Percentiles rank a stretch among this genome's conserved stretches.
phyloP scores from a whole-genome alignment of 1,140 invertebrate genomes.

The Liolophura sinensis region DNA sequence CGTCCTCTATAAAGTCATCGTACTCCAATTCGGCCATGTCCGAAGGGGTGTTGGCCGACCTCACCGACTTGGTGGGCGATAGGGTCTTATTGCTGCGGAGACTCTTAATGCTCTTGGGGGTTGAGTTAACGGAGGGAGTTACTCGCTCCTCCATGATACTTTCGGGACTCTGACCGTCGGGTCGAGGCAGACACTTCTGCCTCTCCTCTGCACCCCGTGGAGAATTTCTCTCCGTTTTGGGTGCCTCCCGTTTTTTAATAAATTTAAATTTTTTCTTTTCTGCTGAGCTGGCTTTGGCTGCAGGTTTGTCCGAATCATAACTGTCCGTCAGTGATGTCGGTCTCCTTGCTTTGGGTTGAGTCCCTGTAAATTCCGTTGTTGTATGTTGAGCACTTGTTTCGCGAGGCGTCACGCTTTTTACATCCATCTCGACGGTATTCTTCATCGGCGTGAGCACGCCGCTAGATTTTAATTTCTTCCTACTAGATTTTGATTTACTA shows the following conservation, averaged over 20 bases:
- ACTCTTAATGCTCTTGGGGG: conserved; percentile 32
- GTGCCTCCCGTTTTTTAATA: no score
- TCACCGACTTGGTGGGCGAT: conserved; percentile 38
- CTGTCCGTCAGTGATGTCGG: conserved; percentile 46
- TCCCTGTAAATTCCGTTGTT: no score
- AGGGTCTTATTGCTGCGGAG: conserved; percentile 33
- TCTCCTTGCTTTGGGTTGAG: conserved; percentile 29
- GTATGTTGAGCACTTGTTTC: no score
- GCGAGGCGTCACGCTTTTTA: no score
- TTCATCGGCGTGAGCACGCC: no score
- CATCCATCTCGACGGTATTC: no score
- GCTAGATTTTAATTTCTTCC: no score
- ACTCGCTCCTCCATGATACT: conserved; percentile 22
- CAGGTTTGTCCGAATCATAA: conserved; percentile 14
- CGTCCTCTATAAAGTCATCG: conserved; percentile 52
- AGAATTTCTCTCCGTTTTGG: no score
- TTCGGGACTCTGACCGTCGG: conserved; percentile 51
- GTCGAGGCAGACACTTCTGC: conserved; percentile 40
- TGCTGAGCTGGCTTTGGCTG: no score
- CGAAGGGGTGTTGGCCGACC: conserved; percentile 33
- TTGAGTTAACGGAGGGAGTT: conserved; percentile 26
- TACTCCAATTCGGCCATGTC: conserved; percentile 49
- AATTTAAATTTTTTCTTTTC: no score
- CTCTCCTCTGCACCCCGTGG: conserved; percentile 24
- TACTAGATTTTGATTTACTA: no score